A percentile compares a stretch with the other conserved stretches of the same genome.
Conservation (phyloP, 1,140 invertebrate genomes). For the Oncopeltus fasciatus region DNA sequence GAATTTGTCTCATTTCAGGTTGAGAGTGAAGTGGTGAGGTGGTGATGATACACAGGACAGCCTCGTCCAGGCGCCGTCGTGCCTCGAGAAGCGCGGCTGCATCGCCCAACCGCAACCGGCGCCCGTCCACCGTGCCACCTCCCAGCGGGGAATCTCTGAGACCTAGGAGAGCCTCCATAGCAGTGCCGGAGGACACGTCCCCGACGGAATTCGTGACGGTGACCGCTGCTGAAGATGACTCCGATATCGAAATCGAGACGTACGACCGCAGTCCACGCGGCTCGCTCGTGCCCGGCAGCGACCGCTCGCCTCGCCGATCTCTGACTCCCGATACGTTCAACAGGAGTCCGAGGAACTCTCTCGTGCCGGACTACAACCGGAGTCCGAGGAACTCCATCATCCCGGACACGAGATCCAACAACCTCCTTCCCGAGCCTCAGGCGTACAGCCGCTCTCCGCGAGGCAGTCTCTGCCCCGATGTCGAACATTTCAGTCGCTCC, state of each 20-base stretch:
- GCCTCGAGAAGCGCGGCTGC: slow-evolving; percentile 47
- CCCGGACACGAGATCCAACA: slow-evolving; percentile 35
- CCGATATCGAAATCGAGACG: slow-evolving; percentile 16
- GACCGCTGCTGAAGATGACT: slow-evolving; percentile 21
- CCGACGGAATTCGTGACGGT: slow-evolving; percentile 21
- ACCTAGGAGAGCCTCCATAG: slow-evolving; percentile 32
- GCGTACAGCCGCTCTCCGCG: slow-evolving; percentile 31
- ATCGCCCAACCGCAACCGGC: slow-evolving; percentile 34
- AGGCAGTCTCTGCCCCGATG: slow-evolving; percentile 35
- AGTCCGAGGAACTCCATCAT: slow-evolving; percentile 45
- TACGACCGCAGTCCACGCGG: slow-evolving; percentile 24
- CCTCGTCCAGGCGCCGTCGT: slow-evolving; percentile 47
- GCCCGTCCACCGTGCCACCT: slow-evolving; percentile 25
- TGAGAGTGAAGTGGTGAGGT: slow-evolving; percentile 8
- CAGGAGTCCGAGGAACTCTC: slow-evolving; percentile 30
- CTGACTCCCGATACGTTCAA: slow-evolving; percentile 41
- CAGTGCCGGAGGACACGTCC: slow-evolving; percentile 27
- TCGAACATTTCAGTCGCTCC: slow-evolving; percentile 33
- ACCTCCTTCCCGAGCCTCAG: slow-evolving; percentile 35
- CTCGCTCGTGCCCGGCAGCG: slow-evolving; percentile 33
- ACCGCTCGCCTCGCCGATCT: slow-evolving; percentile 42
- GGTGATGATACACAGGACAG: slow-evolving; percentile 45
- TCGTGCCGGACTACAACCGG: slow-evolving; percentile 37
- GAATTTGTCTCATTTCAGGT: slow-evolving; percentile 13
- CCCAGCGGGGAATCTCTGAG: slow-evolving; percentile 30